Conservation (phyloP, 2,888 invertebrate genomes). For the Scotopteryx bipunctaria region DNA sequence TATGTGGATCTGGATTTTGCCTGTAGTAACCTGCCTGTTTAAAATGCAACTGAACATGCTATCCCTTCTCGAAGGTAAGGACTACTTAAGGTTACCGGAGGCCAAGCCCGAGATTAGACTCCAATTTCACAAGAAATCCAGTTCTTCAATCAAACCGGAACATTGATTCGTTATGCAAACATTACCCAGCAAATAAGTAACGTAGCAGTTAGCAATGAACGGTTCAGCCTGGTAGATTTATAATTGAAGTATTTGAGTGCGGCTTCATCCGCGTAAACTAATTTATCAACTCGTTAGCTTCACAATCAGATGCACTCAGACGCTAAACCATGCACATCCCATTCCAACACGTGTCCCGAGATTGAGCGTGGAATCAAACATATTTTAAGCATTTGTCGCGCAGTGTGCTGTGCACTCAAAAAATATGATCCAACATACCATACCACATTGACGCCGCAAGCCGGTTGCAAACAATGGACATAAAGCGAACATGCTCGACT, state of each 20-base stretch:
- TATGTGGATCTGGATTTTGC: background rate
- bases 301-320: constrained; percentile 18
- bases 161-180: constrained; percentile 23
- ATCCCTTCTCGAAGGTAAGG: no score
- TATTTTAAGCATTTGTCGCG: constrained; percentile 48
- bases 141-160: constrained; percentile 26
- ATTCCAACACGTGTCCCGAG: constrained; percentile 38
- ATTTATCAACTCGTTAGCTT: constrained; percentile 16
- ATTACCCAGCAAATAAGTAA: constrained; percentile 8
- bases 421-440: constrained; percentile 49
- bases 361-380: constrained; percentile 42
- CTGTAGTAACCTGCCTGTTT: no score
- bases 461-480: constrained; percentile 52
- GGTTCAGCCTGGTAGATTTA: constrained; percentile 6
- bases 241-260: constrained; percentile 9
- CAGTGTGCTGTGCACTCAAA: constrained; percentile 39
- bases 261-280: constrained; percentile 5
- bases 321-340: constrained; percentile 11
- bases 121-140: constrained; percentile 19
- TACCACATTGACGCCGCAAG: constrained; percentile 42
- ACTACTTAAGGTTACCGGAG: background rate
- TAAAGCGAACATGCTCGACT: constrained; percentile 42
- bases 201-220: constrained; percentile 14
- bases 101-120: background rate
- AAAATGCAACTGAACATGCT: no score